Percentiles rank a stretch among this genome's conserved stretches.
phyloP scores from a whole-genome alignment of 2,888 invertebrate species.

The Dilophus febrilis region DNA sequence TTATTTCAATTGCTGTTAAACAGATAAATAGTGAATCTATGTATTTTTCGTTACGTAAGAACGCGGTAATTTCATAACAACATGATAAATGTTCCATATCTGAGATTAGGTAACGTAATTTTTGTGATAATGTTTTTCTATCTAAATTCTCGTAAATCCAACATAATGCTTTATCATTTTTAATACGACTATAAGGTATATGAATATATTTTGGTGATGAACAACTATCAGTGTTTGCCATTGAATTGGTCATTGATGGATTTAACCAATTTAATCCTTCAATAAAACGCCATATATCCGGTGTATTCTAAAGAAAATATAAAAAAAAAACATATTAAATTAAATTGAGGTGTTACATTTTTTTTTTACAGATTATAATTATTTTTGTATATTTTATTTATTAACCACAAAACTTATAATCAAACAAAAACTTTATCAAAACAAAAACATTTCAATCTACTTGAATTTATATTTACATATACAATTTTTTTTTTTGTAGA shows the following conservation, averaged over 20 bases:
- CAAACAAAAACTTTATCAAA: too few relatives aligned
- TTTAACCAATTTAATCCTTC: conserved; percentile 43
- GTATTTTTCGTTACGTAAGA: conserved; percentile 39
- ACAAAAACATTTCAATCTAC: too few relatives aligned
- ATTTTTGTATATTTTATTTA: background rate
- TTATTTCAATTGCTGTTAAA: conserved; percentile 43
- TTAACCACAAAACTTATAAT: background rate
- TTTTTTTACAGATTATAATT: background rate
- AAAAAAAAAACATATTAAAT: background rate
- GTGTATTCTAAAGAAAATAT: conserved; percentile 28
- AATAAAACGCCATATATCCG: conserved; percentile 37
- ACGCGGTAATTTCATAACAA: conserved; percentile 40
- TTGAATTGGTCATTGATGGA: conserved; percentile 30
- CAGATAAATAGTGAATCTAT: conserved; percentile 44
- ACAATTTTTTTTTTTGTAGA: too few relatives aligned
- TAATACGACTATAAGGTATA: conserved; percentile 29
- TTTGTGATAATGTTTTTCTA: conserved; percentile 37
- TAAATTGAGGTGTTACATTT: background rate
- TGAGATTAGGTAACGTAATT: conserved; percentile 41
- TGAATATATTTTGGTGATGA: conserved; percentile 29
- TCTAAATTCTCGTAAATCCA: conserved; percentile 38
- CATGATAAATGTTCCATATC: conserved; percentile 41
- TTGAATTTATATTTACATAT: too few relatives aligned
- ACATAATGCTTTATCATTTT: conserved; percentile 33
- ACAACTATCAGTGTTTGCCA: conserved; percentile 13